Evolutionary conservation across 2,888 invertebrate species (phyloP).

Genomic region (Syrphus vitripennis): DNA sequence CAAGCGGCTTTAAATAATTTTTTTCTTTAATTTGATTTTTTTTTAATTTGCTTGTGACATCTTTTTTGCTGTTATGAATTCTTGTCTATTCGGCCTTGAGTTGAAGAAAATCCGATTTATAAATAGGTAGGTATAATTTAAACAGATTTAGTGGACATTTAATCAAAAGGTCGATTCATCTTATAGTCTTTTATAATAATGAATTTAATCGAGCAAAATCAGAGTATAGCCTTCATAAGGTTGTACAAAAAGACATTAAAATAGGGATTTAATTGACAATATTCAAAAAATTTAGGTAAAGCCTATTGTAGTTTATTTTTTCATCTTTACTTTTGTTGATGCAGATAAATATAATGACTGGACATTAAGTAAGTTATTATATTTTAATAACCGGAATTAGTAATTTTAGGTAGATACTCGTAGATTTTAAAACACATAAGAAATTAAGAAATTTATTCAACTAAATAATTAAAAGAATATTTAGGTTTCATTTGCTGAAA

Average conservation of each 20-base stretch:
- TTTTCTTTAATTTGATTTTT: background rate
- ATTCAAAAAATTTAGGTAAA: background rate
- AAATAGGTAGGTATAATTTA: background rate
- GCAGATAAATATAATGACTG: background rate
- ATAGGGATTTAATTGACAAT: background rate
- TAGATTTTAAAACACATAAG: too few relatives aligned
- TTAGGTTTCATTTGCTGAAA: too few relatives aligned
- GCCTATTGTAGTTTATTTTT: background rate
- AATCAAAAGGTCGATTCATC: background rate
- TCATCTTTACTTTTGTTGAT: background rate
- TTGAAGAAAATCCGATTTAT: background rate
- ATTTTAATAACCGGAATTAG: too few relatives aligned
- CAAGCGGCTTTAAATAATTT: background rate
- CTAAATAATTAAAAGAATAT: too few relatives aligned
- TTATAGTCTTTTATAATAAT: background rate
- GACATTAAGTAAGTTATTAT: background rate
- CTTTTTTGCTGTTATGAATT: background rate
- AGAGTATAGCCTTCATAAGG: background rate
- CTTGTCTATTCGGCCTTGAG: background rate
- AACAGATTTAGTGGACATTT: conserved; percentile 7
- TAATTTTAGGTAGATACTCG: too few relatives aligned
- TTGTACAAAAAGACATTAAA: background rate
- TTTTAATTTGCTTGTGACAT: background rate
- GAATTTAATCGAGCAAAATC: background rate
- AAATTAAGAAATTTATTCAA: too few relatives aligned